Conservation (phyloP, 2,888 invertebrate species). For the Clitarchus hookeri region DNA sequence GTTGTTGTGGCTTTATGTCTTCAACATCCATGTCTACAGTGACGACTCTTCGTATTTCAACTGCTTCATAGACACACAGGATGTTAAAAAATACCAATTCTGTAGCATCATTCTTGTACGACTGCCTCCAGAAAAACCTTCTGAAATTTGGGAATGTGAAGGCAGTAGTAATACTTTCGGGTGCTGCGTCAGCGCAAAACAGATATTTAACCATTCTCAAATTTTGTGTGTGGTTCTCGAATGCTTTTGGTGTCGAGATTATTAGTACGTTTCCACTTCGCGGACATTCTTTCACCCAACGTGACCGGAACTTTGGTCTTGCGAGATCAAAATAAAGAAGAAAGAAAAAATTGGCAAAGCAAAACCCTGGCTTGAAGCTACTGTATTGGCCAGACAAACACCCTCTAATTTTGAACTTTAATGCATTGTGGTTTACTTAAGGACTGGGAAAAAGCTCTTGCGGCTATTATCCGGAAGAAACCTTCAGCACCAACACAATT, state of each 20-base stretch:
- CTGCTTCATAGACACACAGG: background rate
- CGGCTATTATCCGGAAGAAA: background rate
- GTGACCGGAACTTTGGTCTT: constrained; percentile 22
- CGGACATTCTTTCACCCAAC: background rate
- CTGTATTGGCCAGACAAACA: constrained; percentile 1
- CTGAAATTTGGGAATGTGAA: background rate
- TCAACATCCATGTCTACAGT: constrained; percentile 18
- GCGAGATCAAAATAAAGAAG: background rate
- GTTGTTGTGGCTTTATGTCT: background rate
- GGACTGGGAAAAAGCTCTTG: too few species aligned
- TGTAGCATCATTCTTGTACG: constrained; percentile 20
- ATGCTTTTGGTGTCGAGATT: background rate
- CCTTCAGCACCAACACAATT: background rate
- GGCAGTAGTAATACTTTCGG: background rate
- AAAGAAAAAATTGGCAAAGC: background rate
- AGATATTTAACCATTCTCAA: background rate
- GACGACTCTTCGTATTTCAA: constrained; percentile 15
- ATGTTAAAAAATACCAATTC: background rate
- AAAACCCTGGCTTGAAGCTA: background rate
- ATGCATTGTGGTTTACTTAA: background rate
- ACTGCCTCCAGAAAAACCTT: background rate
- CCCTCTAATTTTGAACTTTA: background rate
- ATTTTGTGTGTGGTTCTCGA: background rate
- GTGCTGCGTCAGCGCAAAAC: background rate
- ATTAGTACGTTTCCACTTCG: background rate